phyloP scores from a whole-genome alignment of 2,888 invertebrate species.

The Sthenelais limicola region DNA sequence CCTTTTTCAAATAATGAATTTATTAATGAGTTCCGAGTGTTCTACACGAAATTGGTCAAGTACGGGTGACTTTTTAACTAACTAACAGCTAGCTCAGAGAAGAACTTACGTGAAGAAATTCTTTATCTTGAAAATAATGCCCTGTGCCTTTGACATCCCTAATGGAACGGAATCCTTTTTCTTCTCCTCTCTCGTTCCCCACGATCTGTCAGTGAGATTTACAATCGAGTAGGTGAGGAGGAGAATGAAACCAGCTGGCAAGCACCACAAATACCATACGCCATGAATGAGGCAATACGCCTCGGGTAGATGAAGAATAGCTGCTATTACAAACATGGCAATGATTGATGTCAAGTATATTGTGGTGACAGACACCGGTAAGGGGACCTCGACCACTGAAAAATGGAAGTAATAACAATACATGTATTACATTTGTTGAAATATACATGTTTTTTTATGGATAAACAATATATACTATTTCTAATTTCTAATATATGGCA shows the following conservation, averaged over 20 bases:
- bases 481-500: too few species aligned
- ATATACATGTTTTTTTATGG: too few species aligned
- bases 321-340: conserved; percentile 58
- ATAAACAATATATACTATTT: too few species aligned
- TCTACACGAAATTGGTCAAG: neutral
- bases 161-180: conserved; percentile 47
- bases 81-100: too few species aligned
- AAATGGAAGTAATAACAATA: neutral
- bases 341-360: conserved; percentile 58
- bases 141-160: conserved; percentile 50
- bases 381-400: conserved; percentile 17
- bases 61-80: too few species aligned
- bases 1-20: too few species aligned
- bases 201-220: conserved; percentile 66
- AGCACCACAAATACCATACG: conserved; percentile 65
- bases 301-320: conserved; percentile 61
- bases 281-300: conserved; percentile 62
- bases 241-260: conserved; percentile 65
- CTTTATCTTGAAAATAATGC: conserved; percentile 47
- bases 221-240: conserved; percentile 62
- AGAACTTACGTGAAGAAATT: conserved; percentile 59
- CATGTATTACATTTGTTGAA: neutral
- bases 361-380: conserved; percentile 60
- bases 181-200: conserved; percentile 65
- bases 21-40: too few species aligned